phyloP scores from a whole-genome alignment of 2,888 invertebrate genomes.

The Aromia moschata region DNA sequence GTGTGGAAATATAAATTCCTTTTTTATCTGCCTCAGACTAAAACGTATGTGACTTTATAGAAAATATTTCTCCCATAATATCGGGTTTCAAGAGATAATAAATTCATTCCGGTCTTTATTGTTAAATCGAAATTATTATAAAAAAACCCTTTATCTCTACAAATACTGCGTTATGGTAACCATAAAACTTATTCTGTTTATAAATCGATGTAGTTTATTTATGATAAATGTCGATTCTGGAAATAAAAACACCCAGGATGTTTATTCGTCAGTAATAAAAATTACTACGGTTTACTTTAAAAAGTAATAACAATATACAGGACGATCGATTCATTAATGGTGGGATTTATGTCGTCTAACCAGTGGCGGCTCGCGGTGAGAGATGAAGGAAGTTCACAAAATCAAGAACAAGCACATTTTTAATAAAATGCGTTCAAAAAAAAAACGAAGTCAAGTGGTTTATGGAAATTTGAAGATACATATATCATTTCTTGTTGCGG shows the following conservation, averaged over 20 bases:
- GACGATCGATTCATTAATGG: background rate
- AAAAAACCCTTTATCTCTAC: conserved; percentile 33
- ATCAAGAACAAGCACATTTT: no score
- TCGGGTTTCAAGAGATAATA: conserved; percentile 42
- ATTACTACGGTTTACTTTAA: conserved; percentile 1
- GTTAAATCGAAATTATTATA: conserved; percentile 39
- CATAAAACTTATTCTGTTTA: conserved; percentile 32
- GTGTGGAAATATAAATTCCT: conserved; percentile 37
- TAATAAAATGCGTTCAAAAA: no score
- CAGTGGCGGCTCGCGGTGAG: no score
- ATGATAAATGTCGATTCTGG: conserved; percentile 28
- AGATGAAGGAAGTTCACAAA: no score
- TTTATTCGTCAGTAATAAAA: conserved; percentile 12
- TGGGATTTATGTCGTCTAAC: no score
- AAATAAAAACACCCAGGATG: conserved; percentile 21
- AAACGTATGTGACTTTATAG: conserved; percentile 45
- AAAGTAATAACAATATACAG: background rate
- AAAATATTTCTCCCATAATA: conserved; percentile 44
- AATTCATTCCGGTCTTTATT: conserved; percentile 34
- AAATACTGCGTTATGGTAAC: conserved; percentile 28
- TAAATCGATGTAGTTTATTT: conserved; percentile 24
- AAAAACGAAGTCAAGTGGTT: no score
- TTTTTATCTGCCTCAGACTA: conserved; percentile 34
- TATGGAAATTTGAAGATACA: no score
- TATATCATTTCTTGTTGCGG: no score